Evolutionary conservation across 2,888 invertebrate species (phyloP).

Genomic region (Resseliella maxima): DNA sequence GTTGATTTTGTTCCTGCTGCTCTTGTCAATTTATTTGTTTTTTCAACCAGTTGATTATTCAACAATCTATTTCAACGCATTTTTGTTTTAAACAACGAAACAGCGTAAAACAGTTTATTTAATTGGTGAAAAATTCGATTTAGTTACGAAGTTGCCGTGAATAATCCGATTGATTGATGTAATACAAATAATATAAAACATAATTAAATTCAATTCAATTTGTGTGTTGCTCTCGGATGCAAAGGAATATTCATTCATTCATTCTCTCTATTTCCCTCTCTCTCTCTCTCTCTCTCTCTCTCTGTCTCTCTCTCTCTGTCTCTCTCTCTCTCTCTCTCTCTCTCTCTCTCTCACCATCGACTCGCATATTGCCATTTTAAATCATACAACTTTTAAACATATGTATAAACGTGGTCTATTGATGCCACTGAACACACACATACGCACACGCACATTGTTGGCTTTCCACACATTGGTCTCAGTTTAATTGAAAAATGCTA

Average conservation of each 20-base stretch:
- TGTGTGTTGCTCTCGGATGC: background rate
- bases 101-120: background rate
- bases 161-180: background rate
- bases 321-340: no score
- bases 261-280: no score
- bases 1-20: no score
- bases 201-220: slow-evolving; percentile 15
- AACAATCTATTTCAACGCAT: no score
- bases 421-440: no score
- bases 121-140: background rate
- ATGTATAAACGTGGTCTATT: no score
- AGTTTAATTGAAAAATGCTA: slow-evolving; percentile 14
- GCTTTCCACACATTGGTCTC: background rate
- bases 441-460: background rate
- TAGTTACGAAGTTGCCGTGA: background rate
- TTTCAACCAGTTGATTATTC: background rate
- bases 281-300: no score
- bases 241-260: background rate
- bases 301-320: no score
- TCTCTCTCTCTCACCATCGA: no score
- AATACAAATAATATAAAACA: background rate
- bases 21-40: background rate
- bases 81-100: no score
- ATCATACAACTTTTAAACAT: no score
- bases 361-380: no score